Base-by-base conservation (phyloP, 2,888 invertebrate genomes). In the Phalera bucephala region DNA sequence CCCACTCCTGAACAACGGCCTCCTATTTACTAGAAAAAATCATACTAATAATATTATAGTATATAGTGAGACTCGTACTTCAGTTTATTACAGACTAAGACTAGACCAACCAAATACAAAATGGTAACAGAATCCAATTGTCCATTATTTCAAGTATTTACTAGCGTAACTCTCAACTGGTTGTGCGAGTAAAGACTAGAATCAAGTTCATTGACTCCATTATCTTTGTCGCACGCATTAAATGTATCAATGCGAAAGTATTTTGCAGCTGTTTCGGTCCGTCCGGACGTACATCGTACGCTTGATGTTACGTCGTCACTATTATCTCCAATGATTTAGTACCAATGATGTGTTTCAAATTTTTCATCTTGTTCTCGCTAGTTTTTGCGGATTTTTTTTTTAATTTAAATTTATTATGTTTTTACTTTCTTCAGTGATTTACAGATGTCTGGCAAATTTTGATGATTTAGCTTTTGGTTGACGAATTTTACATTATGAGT, bases 141-240 rank as follows among this genome's bases (percentile, higher is more conserved):
- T 34, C 26, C 28, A 40, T 36, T 15, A 36, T 27, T 25, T 14
- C n/a, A 7, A 3, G 6, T 5, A 34, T 38, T 29, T 31, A 30
- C 22, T 39, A 15, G 10, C 14, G 40, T 22, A 49, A 50, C 39
- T 36, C 32, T 33, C 26, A 30, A 33, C 40, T 46, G 38, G 57
- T 43, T 31, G 49, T 38, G 25, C 36, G 28, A 19, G 43, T 39
- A 51, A 50, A 59, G 29, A 60, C 40, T 60, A 52, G 50, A 58
- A 60, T 54, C 40, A 59, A 53, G 84, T 72, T 72, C 77, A 47
- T 50, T 50, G 76, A 73, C 72, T 76, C 51, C 60, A 55, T 69
- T 74, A 74, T 78, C 74, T 69, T 58, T 62, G 65, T 70, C 29
- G 19, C 66, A 56, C 60, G 48, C 50, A 50, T 46, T 54, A 46